phyloP scores from a whole-genome alignment of 2,888 invertebrate species.

The Tenthredo distinguenda region DNA sequence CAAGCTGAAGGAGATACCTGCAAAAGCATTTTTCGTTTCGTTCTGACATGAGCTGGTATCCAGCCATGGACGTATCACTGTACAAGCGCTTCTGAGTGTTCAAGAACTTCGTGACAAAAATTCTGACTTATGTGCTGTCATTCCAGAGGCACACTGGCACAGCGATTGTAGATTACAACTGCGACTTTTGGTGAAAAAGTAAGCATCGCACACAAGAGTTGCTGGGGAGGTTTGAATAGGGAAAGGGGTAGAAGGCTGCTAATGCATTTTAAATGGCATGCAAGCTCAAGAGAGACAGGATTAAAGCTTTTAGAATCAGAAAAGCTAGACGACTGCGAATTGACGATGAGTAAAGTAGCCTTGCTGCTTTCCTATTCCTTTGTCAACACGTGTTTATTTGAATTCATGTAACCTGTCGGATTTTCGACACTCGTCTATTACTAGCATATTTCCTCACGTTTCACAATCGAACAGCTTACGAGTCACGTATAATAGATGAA shows the following conservation, averaged over 20 bases:
- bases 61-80: no score
- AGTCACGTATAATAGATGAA: background rate
- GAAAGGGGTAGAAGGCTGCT: background rate
- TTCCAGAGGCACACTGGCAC: background rate
- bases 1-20: no score
- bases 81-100: no score
- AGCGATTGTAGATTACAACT: background rate
- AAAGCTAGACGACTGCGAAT: background rate
- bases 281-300: background rate
- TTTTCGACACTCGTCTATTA: background rate
- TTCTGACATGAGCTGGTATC: no score
- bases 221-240: background rate
- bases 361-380: background rate
- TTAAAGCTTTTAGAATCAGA: background rate
- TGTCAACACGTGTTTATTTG: background rate
- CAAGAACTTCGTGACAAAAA: no score
- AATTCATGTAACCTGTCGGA: background rate
- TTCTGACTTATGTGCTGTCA: background rate
- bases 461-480: constrained; percentile 9
- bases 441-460: background rate
- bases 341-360: constrained; percentile 5
- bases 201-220: background rate
- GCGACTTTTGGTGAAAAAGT: background rate
- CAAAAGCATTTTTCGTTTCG: no score
- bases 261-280: constrained; percentile 39